These are phyloP conservation scores for Prochilodus magdalenae DNA, from an alignment of 2,113 vertebrate genomes.

Conservation along the genomic window DNA sequence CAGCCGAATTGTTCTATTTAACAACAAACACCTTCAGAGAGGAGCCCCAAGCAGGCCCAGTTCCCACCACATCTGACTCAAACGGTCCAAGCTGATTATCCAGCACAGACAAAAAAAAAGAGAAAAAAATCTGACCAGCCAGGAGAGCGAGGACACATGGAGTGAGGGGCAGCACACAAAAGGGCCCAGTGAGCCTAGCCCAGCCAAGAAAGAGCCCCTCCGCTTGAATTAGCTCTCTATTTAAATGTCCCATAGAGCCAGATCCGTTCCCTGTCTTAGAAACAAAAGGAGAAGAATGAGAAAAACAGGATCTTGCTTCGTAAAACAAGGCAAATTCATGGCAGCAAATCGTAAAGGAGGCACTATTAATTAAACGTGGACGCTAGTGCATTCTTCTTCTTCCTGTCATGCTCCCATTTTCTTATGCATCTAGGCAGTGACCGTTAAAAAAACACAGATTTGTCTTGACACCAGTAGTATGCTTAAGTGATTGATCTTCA, in stretches of 20 bases:
- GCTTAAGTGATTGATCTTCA: background rate
- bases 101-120: slow-evolving; percentile 77
- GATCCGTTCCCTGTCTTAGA: slow-evolving; percentile 88
- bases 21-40: slow-evolving; percentile 99
- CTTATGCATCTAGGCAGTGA: slow-evolving; percentile 25
- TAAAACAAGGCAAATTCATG: slow-evolving; percentile 91
- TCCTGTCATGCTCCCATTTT: slow-evolving; percentile 44
- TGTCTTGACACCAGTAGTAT: slow-evolving; percentile 22
- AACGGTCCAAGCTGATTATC: slow-evolving; percentile 94
- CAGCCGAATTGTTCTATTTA: slow-evolving; percentile 99
- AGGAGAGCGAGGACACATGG: slow-evolving; percentile 87
- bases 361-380: slow-evolving; percentile 92
- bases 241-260: slow-evolving; percentile 89
- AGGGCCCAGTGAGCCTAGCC: slow-evolving; percentile 86
- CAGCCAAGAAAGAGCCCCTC: slow-evolving; percentile 83
- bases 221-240: slow-evolving; percentile 93
- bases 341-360: slow-evolving; percentile 85
- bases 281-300: slow-evolving; percentile 89
- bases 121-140: slow-evolving; percentile 87
- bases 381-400: slow-evolving; percentile 72
- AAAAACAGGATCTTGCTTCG: slow-evolving; percentile 92
- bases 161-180: slow-evolving; percentile 83
- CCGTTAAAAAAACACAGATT: background rate
- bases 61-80: slow-evolving; percentile 98
- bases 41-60: slow-evolving; percentile 91